Evolutionary conservation across 37 sponge, comb jelly and placozoan species (phyloP), one percentile per base, ranked within the genome.

Genomic region (Beroe ovata): DNA sequence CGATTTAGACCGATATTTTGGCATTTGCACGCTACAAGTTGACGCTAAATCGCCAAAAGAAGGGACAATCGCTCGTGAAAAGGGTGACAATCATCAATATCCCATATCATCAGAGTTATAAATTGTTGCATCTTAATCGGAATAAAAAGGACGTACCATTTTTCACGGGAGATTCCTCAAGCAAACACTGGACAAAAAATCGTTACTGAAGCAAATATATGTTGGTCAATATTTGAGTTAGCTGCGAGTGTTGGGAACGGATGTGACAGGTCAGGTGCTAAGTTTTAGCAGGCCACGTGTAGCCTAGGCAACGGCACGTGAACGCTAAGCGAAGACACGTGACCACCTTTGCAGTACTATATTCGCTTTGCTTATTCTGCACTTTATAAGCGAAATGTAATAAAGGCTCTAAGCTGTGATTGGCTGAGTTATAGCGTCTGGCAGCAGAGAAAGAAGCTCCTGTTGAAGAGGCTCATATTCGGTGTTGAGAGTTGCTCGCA

Each of bases 181-280:
- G 84, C 84, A 77, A 77, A 77, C 42, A 42, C 54, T 77, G 84
- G 84, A 77, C 84, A 42, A 77, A 39, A 36, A 77, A 77, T 77
- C 84, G 84, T 77, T 77, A 77, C 84, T 77, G 84, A 42, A 77
- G 84, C 84, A 77, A 77, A 77, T 77, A 77, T 77, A 77, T 77
- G 36, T 26, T 23, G 38, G 84, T 77, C 84, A 77, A 77, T 77
- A 77, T 77, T 77, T 77, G 84, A 77, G 84, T 36, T 6, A 77
- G 84, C n/a, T 21, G 22, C 33, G 84, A 42, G 54, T 42, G 84
- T 39, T 77, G 54, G 84, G 84, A 77, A 77, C 84, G 84, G 84
- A 77, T 77, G 84, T 77, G 54, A 42, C 11, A 42, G 41, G 84
- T 77, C 84, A 77, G 54, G 84, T 40, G 84, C 2, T 47, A 47